Conservation (phyloP, 2,888 invertebrate genomes). For the Melanostoma mellinum region DNA sequence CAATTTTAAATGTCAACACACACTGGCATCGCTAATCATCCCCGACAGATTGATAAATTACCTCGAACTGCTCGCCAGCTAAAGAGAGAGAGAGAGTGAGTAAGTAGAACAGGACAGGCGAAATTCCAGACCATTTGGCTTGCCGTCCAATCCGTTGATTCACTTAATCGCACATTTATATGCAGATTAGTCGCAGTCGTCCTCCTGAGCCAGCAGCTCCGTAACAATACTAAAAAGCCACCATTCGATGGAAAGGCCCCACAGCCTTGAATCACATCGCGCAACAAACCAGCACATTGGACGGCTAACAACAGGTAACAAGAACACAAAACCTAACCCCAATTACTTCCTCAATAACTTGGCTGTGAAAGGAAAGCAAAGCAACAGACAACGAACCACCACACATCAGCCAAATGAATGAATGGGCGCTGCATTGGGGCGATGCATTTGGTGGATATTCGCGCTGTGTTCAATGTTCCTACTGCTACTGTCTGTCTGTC, state of each 20-base stretch:
- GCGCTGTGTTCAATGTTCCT: constrained; percentile 29
- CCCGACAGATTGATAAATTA: constrained; percentile 73
- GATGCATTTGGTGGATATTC: constrained; percentile 49
- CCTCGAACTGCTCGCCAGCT: constrained; percentile 55
- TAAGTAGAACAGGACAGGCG: constrained; percentile 1
- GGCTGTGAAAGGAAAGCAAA: constrained; percentile 61
- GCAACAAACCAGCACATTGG: constrained; percentile 26
- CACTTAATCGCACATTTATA: constrained; percentile 73
- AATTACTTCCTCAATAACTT: constrained; percentile 73
- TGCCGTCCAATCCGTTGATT: constrained; percentile 65
- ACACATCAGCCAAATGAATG: constrained; percentile 41
- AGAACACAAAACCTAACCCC: constrained; percentile 68
- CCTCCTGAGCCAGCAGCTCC: constrained; percentile 19
- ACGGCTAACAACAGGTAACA: constrained; percentile 65
- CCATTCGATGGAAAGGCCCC: constrained; percentile 39
- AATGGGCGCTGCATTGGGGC: constrained; percentile 29
- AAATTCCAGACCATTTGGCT: constrained; percentile 64
- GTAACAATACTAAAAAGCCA: constrained; percentile 5
- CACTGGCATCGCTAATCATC: constrained; percentile 72
- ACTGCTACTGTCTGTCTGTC: constrained; percentile 35
- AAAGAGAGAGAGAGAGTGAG: background rate
- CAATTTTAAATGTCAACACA: constrained; percentile 72
- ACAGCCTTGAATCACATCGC: constrained; percentile 50
- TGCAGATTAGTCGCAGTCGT: constrained; percentile 63
- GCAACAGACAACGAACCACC: constrained; percentile 25